These are phyloP conservation scores for Synodontis membranacea DNA, from an alignment of 2,113 vertebrate species.

Conservation along the genomic window DNA sequence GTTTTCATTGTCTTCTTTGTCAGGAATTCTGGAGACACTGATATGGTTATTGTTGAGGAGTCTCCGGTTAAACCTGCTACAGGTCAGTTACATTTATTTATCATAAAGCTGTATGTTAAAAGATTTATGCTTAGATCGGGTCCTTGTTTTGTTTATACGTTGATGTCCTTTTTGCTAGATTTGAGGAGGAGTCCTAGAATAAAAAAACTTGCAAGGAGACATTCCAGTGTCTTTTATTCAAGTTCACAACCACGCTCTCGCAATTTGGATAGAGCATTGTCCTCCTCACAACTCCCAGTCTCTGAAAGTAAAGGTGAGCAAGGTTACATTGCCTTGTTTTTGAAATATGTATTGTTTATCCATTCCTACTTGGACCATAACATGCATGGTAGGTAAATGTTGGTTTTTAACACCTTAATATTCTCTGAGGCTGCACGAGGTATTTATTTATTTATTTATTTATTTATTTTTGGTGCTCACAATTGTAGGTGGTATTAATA, in stretches of 20 bases:
- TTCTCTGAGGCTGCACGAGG: background rate
- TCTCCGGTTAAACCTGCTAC: slow-evolving; percentile 83
- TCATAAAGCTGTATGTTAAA: background rate
- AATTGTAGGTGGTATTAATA: slow-evolving; percentile 58
- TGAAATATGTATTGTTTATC: background rate
- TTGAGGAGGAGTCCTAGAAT: slow-evolving; percentile 89
- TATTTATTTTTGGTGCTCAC: background rate
- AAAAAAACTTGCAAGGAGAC: slow-evolving; percentile 76
- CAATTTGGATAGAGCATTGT: slow-evolving; percentile 71
- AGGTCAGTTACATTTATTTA: slow-evolving; percentile 68
- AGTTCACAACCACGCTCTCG: slow-evolving; percentile 73
- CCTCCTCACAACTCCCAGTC: slow-evolving; percentile 63
- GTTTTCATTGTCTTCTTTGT: background rate
- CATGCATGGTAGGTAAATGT: background rate
- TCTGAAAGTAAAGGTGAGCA: slow-evolving; percentile 55
- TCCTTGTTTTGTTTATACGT: background rate
- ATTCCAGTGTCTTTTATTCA: slow-evolving; percentile 80
- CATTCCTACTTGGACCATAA: background rate
- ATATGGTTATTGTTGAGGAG: slow-evolving; percentile 84
- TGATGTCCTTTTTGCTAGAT: slow-evolving; percentile 59
- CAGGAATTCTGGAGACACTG: slow-evolving; percentile 79
- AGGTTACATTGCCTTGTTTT: background rate
- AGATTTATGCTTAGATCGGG: background rate
- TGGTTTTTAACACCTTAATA: background rate
- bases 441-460: background rate